Evolutionary conservation across 2,888 invertebrate genomes (phyloP), one percentile per base, ranked within the genome.

Genomic region (Ormyrus rosae): DNA sequence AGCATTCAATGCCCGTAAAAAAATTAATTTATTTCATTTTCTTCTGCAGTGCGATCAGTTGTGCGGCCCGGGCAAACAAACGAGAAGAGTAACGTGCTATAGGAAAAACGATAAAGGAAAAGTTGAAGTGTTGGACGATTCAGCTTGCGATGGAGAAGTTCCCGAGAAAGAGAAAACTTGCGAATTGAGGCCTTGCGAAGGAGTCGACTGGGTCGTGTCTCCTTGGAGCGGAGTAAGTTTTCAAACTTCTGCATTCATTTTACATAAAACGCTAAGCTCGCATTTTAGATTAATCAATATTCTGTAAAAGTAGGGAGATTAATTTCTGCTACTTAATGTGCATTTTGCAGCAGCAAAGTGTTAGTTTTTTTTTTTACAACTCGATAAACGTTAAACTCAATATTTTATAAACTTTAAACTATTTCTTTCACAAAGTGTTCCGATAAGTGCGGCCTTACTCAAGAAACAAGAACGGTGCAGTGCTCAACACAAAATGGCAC

Each of bases 61-160:
- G n/a, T 99, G 98, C 89, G 99, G 97, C 0, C 94, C 95, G 85
- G 99, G 99, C 1, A 94, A 94, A 84, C 95, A 97, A 91, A 94
- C 92, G 0, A 93, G 99, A 50, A 93, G 94, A 85, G 95, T 98
- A 0, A 94, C 94, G 0, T 99, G 99, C 89, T 95, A 93, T 90
- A 94, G 93, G 85, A 95, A 94, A 88, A 86, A 89, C 19, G 89
- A 92, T 76, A 93, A 90, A 13, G 94, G 94, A 0, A 94, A 93
- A 80, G 94, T 96, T 10, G 93, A 94, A 84, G 92, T 96, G 1
- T 90, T 96, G 34, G 92, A 92, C 0, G 95, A 96, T 81, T 91
- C 92, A 0, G 94, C 94, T 63, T 95, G 95, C 83, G 89, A 89
- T 0, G 95, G 93, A 61, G 93, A 94, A 84, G 95, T 95, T 87